Evolutionary conservation across 2,888 invertebrate genomes (phyloP), one percentile per base, ranked within the genome.

Genomic region (Iphiclides podalirius): DNA sequence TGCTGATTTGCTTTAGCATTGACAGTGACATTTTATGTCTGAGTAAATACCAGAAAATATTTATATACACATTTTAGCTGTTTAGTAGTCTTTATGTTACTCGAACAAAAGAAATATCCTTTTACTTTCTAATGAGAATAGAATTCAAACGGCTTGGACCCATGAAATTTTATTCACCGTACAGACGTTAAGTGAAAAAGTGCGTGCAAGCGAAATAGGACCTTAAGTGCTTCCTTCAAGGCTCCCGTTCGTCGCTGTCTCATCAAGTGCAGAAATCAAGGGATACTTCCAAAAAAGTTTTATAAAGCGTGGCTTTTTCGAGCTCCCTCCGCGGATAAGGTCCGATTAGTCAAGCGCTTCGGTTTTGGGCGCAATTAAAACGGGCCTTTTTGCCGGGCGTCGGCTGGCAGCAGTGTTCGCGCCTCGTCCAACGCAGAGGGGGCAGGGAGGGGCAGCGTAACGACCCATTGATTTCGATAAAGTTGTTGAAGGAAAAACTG

Each of bases 391-490:
- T 53, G 52, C 39, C 47, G 41, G 40, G 41, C 47, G 41, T 48
- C 47, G 40, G 52, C 59, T 48, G 40, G 53, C 58, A 37, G 60
- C 63, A 65, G 63, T 58, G 58, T 61, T 65, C 64, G 57, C 65
- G 64, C 67, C 66, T 64, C 61, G 60, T 20, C 11, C 3, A 8
- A 3, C 46, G 41, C 34, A 38, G 23, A 9, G 14, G 23, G 33
- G 33, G 33, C 12, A 15, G 43, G 38, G 67, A 60, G 59, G 48
- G 60, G 55, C 53, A 57, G 57, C 64, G 70, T 79, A 82, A 85
- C 78, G 83, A 82, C 73, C 82, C 65, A 84, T 85, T 85, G 75
- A 79, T 69, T 70, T 65, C 67, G 77, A 84, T 85, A 79, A 81
- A 84, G 83, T 75, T 80, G 83, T 83, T 67, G 73, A 62, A 68